phyloP scores from a whole-genome alignment of 2,888 invertebrate species.

The Stegana nigrithorax region DNA sequence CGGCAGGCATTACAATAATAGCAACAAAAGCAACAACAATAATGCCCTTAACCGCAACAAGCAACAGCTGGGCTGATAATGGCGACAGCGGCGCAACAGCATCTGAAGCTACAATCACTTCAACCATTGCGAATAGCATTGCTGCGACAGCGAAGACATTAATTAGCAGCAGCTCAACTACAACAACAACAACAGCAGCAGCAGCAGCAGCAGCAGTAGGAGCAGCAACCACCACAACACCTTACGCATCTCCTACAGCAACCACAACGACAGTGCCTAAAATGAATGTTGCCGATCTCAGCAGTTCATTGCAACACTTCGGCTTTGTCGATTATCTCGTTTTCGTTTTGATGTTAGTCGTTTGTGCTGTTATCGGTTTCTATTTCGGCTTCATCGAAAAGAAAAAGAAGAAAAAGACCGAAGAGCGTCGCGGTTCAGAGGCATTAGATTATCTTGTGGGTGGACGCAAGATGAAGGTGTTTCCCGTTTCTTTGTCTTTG shows the following conservation, averaged over 20 bases:
- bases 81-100: background rate
- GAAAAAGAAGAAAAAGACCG: constrained; percentile 44
- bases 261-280: constrained; percentile 30
- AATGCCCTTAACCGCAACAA: constrained; percentile 1
- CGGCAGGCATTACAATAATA: background rate
- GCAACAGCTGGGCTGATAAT: background rate
- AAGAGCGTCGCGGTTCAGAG: constrained; percentile 55
- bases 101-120: background rate
- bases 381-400: constrained; percentile 85
- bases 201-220: constrained; percentile 14
- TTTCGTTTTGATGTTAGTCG: constrained; percentile 80
- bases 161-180: constrained; percentile 50
- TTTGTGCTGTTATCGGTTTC: constrained; percentile 82
- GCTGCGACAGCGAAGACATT: constrained; percentile 48
- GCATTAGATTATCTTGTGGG: constrained; percentile 82
- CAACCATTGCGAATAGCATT: constrained; percentile 37
- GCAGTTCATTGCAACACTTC: constrained; percentile 74
- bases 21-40: constrained; percentile 16
- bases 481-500: constrained; percentile 87
- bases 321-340: constrained; percentile 82
- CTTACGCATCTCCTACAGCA: constrained; percentile 13
- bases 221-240: constrained; percentile 5
- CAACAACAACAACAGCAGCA: constrained; percentile 28
- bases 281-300: constrained; percentile 64
- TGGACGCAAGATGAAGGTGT: constrained; percentile 82